Evolutionary conservation across 2,113 vertebrate genomes (phyloP), one percentile per base, ranked within the genome.

Genomic region (Eonycteris spelaea): DNA sequence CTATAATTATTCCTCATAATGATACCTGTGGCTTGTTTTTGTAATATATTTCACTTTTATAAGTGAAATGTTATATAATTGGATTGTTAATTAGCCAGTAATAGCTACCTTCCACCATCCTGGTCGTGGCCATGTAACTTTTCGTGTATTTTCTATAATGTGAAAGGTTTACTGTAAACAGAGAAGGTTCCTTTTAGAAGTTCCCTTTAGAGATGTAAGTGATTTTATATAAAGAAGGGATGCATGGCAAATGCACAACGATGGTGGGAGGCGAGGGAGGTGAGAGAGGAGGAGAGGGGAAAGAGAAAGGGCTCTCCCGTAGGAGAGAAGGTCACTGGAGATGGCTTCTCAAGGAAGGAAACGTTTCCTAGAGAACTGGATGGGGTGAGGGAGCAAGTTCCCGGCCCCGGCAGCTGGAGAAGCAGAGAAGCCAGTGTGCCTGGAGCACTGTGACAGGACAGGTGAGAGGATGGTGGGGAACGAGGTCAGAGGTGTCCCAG

Each of bases 41-140:
- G 24, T 75, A 84, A 85, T 65, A 84, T 21, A 80, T 88, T 95
- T 87, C 51, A 65, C 35, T 74, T 83, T 65, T 26, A 22, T 79
- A 95, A 61, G 16, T 48, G 15, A 85, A 48, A 53, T 43, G 45
- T 59, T 73, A 30, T 26, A 43, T 63, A 57, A 84, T 53, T 80
- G 2, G n/a, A 80, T 77, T 65, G 35, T 94, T 73, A 45, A 95
- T 95, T 90, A 75, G 18, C 38, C 65, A 77, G 14, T 83, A 19
- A 61, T 51, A 55, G 57, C 80, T 82, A 2, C 57, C 48, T 53
- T 67, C 70, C 30, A 9, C 48, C 40, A 19, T 71, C 21, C 18
- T 79, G 9, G 26, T 57, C 35, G 43, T 40, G 35, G 35, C 7
- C n/a, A 87, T 6, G 10, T 40, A 13, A 21, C 1, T n/a, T 74